phyloP scores from a whole-genome alignment of 1,140 invertebrate genomes.

The Yoshiicerus persimilis region DNA sequence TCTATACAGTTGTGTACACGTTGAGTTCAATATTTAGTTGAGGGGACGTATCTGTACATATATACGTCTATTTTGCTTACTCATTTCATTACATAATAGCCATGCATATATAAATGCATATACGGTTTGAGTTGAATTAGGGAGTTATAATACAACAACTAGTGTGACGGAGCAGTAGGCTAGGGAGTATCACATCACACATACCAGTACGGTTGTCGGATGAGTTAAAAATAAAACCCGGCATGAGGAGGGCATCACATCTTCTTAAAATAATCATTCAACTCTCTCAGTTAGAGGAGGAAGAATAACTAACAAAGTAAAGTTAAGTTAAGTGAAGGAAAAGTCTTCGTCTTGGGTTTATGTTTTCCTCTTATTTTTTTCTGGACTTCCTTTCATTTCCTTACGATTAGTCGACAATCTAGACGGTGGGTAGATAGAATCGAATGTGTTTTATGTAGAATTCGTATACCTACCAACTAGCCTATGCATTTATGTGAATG shows the following conservation, averaged over 20 bases:
- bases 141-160: neutral
- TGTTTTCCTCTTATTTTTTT: neutral
- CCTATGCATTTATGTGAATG: neutral
- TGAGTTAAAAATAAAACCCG: slow-evolving; percentile 43
- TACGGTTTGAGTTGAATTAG: neutral
- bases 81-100: neutral
- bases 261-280: slow-evolving; percentile 46
- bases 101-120: neutral
- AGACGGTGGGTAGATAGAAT: neutral
- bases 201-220: neutral
- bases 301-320: slow-evolving; percentile 4
- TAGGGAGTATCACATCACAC: neutral
- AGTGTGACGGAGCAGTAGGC: neutral
- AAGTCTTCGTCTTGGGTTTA: neutral
- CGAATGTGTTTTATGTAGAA: neutral
- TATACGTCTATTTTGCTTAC: neutral
- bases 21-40: neutral
- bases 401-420: neutral
- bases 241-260: slow-evolving; percentile 27
- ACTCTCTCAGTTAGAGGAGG: slow-evolving; percentile 11
- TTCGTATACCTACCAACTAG: neutral
- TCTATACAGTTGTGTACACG: neutral
- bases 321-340: neutral
- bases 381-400: neutral
- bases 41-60: neutral